These are phyloP conservation scores for Gymnothorax reevesii DNA, from an alignment of 2,797 vertebrate genomes.

Conservation along the genomic window DNA sequence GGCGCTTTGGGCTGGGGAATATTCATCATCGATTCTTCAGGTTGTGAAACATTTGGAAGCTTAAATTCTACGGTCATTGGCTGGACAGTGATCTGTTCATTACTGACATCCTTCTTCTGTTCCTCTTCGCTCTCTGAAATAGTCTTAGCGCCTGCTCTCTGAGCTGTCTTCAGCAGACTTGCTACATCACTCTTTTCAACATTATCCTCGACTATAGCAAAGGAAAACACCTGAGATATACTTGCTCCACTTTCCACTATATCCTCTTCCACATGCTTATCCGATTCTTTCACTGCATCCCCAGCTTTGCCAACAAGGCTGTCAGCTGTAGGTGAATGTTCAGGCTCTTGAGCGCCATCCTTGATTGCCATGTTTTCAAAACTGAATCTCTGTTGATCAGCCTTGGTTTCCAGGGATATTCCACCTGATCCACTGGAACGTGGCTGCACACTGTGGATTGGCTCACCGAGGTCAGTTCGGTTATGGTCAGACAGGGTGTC, in stretches of 20 bases:
- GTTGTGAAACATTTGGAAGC: neutral
- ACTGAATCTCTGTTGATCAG: slow-evolving; percentile 52
- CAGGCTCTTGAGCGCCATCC: slow-evolving; percentile 49
- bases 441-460: slow-evolving; percentile 46
- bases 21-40: neutral
- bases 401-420: slow-evolving; percentile 49
- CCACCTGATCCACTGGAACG: slow-evolving; percentile 63
- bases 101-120: neutral
- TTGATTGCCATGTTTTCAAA: slow-evolving; percentile 42
- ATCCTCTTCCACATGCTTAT: slow-evolving; percentile 55
- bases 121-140: neutral
- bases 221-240: slow-evolving; percentile 32
- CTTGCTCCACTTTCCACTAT: slow-evolving; percentile 32
- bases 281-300: slow-evolving; percentile 55
- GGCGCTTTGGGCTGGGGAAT: neutral
- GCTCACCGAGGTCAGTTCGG: slow-evolving; percentile 47
- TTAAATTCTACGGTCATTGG: slow-evolving; percentile 8
- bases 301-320: slow-evolving; percentile 54
- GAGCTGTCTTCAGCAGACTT: neutral
- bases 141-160: neutral
- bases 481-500: slow-evolving; percentile 34
- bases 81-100: neutral
- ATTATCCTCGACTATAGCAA: slow-evolving; percentile 38
- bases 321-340: slow-evolving; percentile 46
- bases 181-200: slow-evolving; percentile 38